Evolutionary conservation across 2,113 vertebrate genomes (phyloP).

Genomic region (Xiphorhynchus elegans): DNA sequence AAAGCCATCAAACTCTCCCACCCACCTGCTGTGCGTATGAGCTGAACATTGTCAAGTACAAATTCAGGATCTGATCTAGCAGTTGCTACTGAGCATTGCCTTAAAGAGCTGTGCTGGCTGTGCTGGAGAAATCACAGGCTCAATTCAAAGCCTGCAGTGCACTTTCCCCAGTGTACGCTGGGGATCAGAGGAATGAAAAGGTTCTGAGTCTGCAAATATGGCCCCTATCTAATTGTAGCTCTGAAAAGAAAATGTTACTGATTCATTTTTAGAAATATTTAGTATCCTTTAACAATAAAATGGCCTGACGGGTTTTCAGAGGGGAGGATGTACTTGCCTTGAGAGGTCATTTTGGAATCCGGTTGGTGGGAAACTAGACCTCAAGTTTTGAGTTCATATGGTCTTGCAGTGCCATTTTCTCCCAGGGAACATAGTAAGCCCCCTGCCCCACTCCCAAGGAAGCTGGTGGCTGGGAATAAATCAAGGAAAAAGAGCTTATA

Average conservation of each 20-base stretch:
- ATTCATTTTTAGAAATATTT: neutral
- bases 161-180: fast-evolving
- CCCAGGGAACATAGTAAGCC: neutral
- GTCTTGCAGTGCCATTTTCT: neutral
- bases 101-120: fast-evolving
- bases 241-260: neutral
- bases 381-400: neutral
- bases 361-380: neutral
- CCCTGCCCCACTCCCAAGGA: neutral
- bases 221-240: neutral
- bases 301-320: neutral
- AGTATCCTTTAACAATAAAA: neutral
- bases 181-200: neutral
- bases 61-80: conserved; percentile 16
- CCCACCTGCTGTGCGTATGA: neutral
- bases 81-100: fast-evolving
- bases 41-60: neutral
- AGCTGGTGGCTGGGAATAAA: fast-evolving
- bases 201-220: neutral
- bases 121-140: neutral
- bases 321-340: neutral
- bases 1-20: neutral
- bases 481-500: neutral
- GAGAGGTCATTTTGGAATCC: neutral
- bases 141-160: neutral